Conservation (phyloP, 2,797 vertebrate genomes). For the Onychomys leucogaster region DNA sequence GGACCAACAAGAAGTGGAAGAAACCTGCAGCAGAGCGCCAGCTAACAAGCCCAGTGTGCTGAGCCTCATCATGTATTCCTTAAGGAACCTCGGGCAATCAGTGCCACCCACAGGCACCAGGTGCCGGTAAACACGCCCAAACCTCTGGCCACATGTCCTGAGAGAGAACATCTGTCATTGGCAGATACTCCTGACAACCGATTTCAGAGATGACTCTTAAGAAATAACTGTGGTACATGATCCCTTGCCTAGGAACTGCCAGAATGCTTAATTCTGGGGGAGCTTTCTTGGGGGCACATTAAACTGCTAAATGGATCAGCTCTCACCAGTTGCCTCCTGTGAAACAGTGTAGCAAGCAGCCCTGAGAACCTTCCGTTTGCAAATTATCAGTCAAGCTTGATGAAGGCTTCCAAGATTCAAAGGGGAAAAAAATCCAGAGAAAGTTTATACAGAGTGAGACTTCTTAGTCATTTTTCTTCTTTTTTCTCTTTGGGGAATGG, state of each 20-base stretch:
- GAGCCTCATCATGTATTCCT: constrained; percentile 12
- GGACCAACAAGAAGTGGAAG: constrained; percentile 26
- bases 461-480: constrained; percentile 77
- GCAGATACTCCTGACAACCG: constrained; percentile 53
- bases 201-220: constrained; percentile 82
- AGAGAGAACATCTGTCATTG: constrained; percentile 78
- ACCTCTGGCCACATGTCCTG: constrained; percentile 68
- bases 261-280: constrained; percentile 82
- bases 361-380: constrained; percentile 74
- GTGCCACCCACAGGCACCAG: constrained; percentile 65
- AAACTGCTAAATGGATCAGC: constrained; percentile 79
- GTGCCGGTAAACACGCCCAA: constrained; percentile 65
- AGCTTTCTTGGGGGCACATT: constrained; percentile 81
- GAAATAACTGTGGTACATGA: constrained; percentile 78
- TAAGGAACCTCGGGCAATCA: constrained; percentile 66
- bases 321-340: constrained; percentile 67
- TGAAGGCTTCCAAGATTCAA: constrained; percentile 64
- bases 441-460: constrained; percentile 77
- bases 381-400: constrained; percentile 70
- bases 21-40: background rate
- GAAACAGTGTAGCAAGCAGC: constrained; percentile 62
- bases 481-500: constrained; percentile 70
- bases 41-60: background rate
- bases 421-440: constrained; percentile 64
- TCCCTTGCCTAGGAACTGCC: constrained; percentile 76